A percentile compares a stretch with the other conserved stretches of the same genome.
phyloP scores from a whole-genome alignment of 2,888 invertebrate genomes.

The Nomada goodeniana region DNA sequence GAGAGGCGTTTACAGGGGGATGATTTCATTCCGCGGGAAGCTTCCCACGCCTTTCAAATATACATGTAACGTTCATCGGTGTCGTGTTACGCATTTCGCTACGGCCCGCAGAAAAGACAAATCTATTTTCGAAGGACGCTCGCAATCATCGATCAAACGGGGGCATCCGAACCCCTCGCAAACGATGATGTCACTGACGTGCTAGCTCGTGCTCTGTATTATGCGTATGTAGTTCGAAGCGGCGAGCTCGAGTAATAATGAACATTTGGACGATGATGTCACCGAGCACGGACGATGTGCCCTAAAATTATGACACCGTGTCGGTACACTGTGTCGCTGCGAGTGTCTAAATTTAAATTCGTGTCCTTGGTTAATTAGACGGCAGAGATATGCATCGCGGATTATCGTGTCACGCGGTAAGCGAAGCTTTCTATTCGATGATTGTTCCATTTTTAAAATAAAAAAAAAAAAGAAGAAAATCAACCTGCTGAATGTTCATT shows the following conservation, averaged over 20 bases:
- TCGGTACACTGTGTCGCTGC: slow-evolving; percentile 29
- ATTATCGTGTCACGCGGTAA: slow-evolving; percentile 7
- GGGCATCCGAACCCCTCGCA: slow-evolving; percentile 34
- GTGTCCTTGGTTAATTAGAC: slow-evolving; percentile 52
- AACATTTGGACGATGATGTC: slow-evolving; percentile 66
- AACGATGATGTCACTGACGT: slow-evolving; percentile 65
- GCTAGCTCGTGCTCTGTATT: neutral
- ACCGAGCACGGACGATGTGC: slow-evolving; percentile 51
- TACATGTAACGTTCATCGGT: slow-evolving; percentile 12
- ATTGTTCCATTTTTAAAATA: neutral
- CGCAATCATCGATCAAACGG: slow-evolving; percentile 57
- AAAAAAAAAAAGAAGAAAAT: neutral
- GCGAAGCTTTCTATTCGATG: slow-evolving; percentile 11
- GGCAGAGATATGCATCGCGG: neutral
- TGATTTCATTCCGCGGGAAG: neutral
- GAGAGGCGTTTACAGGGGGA: neutral
- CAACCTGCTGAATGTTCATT: neutral
- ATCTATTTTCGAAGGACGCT: slow-evolving; percentile 69
- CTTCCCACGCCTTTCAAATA: neutral
- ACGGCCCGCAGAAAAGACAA: slow-evolving; percentile 50
- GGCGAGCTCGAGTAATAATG: slow-evolving; percentile 51
- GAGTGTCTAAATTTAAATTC: slow-evolving; percentile 56
- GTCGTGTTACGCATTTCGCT: slow-evolving; percentile 43
- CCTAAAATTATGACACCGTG: slow-evolving; percentile 65
- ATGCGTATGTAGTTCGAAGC: neutral